Evolutionary conservation across 2,797 vertebrate genomes (phyloP).

Genomic region (Ispidina lecontei): DNA sequence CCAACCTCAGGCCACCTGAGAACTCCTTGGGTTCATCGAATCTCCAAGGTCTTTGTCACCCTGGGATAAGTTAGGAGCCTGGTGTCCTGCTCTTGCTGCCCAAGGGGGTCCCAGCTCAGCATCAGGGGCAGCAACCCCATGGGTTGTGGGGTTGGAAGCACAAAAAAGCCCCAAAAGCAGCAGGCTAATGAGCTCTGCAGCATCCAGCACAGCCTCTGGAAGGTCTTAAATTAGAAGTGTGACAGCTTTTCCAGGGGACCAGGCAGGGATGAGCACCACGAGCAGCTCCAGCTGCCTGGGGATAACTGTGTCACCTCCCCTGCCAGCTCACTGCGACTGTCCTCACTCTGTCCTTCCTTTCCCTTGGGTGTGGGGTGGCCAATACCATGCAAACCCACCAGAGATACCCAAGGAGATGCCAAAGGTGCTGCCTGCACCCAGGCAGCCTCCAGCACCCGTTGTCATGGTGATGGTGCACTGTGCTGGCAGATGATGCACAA

Average conservation of each 20-base stretch:
- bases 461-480: neutral
- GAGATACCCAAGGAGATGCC: neutral
- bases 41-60: neutral
- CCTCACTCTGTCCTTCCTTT: neutral
- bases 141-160: accelerated
- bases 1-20: neutral
- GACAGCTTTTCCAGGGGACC: neutral
- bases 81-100: neutral
- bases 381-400: too few relatives aligned
- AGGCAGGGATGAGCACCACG: accelerated
- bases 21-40: neutral
- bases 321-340: neutral
- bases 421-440: neutral
- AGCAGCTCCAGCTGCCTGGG: neutral
- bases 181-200: accelerated
- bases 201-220: neutral
- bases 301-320: neutral
- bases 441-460: neutral
- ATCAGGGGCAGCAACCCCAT: accelerated
- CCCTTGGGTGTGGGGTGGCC: neutral
- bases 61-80: neutral
- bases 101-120: neutral
- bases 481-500: neutral
- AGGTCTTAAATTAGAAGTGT: neutral
- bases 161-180: accelerated